These are phyloP conservation scores for Stegodyphus dumicola DNA, from an alignment of 1,140 invertebrate genomes.

Conservation along the genomic window DNA sequence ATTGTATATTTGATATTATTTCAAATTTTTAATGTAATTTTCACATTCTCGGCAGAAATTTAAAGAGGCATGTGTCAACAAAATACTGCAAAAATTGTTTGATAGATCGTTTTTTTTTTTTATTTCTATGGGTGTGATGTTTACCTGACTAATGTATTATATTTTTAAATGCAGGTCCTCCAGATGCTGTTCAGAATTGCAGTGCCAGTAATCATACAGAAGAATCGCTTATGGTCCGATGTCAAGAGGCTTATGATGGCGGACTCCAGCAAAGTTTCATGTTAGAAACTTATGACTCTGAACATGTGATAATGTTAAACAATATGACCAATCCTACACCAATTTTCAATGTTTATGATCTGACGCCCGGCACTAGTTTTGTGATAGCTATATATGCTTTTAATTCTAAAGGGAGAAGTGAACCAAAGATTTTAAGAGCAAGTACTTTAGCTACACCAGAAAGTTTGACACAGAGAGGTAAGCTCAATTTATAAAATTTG, in stretches of 20 bases:
- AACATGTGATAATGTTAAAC: constrained; percentile 65
- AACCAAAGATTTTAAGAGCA: constrained; percentile 66
- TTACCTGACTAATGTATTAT: no score
- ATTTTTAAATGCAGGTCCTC: constrained; percentile 74
- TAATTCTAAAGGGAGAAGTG: constrained; percentile 78
- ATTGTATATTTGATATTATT: no score
- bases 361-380: constrained; percentile 59
- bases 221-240: constrained; percentile 81
- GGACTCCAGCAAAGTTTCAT: constrained; percentile 83
- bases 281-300: constrained; percentile 78
- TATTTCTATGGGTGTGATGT: no score
- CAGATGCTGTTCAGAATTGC: constrained; percentile 85
- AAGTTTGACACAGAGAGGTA: constrained; percentile 62
- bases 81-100: no score
- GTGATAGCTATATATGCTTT: constrained; percentile 76
- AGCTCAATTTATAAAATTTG: neutral
- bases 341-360: constrained; percentile 46
- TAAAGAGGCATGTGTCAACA: no score
- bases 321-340: constrained; percentile 47
- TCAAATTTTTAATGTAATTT: no score
- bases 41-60: no score
- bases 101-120: no score
- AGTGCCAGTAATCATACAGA: constrained; percentile 86
- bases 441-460: constrained; percentile 59
- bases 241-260: constrained; percentile 85